These are phyloP conservation scores for Notarius lentiginosus DNA, from an alignment of 2,113 vertebrate species.

Conservation along the genomic window DNA sequence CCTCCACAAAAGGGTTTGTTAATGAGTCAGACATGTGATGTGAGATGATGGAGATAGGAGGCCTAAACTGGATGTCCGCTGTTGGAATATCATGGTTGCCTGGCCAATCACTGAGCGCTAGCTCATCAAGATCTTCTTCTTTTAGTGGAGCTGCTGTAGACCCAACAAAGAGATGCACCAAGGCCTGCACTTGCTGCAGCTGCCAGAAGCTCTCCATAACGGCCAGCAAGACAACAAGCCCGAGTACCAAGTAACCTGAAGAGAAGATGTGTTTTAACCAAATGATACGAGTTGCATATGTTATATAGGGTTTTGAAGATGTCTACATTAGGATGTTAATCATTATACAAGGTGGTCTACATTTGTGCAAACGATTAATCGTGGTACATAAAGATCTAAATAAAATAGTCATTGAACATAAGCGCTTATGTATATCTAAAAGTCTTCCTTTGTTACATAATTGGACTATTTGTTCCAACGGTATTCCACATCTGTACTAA, in stretches of 20 bases:
- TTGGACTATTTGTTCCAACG: background rate
- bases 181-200: constrained; percentile 58
- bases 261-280: background rate
- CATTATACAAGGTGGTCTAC: background rate
- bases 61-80: constrained; percentile 55
- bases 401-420: background rate
- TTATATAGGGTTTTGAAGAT: background rate
- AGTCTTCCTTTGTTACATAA: background rate
- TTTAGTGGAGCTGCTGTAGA: constrained; percentile 43
- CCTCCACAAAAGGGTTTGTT: background rate
- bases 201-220: constrained; percentile 62
- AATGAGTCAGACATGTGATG: constrained; percentile 32
- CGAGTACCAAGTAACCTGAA: constrained; percentile 67
- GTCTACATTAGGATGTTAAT: background rate
- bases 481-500: background rate
- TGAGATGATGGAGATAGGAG: constrained; percentile 60
- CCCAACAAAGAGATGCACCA: constrained; percentile 57
- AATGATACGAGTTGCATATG: background rate
- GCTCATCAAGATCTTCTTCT: constrained; percentile 46
- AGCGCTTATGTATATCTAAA: background rate
- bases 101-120: constrained; percentile 44
- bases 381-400: background rate
- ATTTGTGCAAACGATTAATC: background rate
- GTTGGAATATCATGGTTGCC: constrained; percentile 1
- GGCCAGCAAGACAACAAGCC: constrained; percentile 62